Conservation (phyloP, 2,888 invertebrate species). For the Sylvicola cinctus region DNA sequence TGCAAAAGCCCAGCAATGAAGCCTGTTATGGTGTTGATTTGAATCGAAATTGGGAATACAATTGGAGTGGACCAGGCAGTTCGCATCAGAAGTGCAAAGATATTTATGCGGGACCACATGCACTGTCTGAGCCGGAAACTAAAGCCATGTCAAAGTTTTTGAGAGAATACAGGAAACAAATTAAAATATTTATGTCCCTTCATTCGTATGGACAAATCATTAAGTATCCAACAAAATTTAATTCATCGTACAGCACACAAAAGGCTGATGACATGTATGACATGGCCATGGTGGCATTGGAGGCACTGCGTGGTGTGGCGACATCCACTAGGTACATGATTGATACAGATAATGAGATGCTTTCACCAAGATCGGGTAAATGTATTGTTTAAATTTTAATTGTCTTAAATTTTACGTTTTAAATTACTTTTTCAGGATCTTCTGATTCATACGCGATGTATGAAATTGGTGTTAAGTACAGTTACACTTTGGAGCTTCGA, state of each 20-base stretch:
- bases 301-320: slow-evolving; percentile 18
- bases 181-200: slow-evolving; percentile 41
- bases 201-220: slow-evolving; percentile 51
- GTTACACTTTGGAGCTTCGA: slow-evolving; percentile 71
- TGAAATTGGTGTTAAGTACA: slow-evolving; percentile 56
- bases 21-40: slow-evolving; percentile 52
- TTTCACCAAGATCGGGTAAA: slow-evolving; percentile 14
- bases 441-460: slow-evolving; percentile 83
- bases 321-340: slow-evolving; percentile 21
- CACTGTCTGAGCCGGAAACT: slow-evolving; percentile 64
- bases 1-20: slow-evolving; percentile 10
- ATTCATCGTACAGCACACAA: slow-evolving; percentile 16
- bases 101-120: slow-evolving; percentile 45
- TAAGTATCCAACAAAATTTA: slow-evolving; percentile 31
- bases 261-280: slow-evolving; percentile 22
- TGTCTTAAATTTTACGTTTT: slow-evolving; percentile 30
- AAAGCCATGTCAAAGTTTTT: slow-evolving; percentile 40
- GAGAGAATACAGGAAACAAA: slow-evolving; percentile 33
- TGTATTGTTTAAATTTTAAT: background rate
- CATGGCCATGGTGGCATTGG: slow-evolving; percentile 22
- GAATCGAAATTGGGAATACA: slow-evolving; percentile 57
- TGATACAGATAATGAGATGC: slow-evolving; percentile 21
- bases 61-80: slow-evolving; percentile 49
- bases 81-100: slow-evolving; percentile 57
- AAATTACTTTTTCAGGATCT: slow-evolving; percentile 50